Evolutionary conservation across 2,113 vertebrate species (phyloP).

Genomic region (Baryphthengus martii): DNA sequence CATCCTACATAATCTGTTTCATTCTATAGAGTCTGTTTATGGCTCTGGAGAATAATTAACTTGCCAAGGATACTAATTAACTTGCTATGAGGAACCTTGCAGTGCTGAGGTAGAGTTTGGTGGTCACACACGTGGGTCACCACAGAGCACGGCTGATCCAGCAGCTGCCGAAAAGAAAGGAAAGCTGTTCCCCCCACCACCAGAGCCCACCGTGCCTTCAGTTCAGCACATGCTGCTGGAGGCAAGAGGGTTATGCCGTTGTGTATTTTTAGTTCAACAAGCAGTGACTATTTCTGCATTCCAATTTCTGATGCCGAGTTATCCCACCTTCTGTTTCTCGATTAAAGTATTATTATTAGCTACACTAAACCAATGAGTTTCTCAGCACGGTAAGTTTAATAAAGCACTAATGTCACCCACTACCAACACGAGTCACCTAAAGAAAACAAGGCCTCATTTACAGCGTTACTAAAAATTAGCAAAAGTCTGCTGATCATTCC

Average conservation of each 20-base stretch:
- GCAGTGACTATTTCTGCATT: slow-evolving; percentile 12
- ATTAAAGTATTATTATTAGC: slow-evolving; percentile 51
- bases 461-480: not conserved
- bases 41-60: slow-evolving; percentile 12
- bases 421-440: not conserved
- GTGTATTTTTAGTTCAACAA: slow-evolving; percentile 56
- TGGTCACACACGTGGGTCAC: fast-evolving
- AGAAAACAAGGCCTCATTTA: slow-evolving; percentile 38
- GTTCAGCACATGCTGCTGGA: slow-evolving; percentile 5
- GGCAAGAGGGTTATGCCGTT: not conserved
- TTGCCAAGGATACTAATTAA: not conserved
- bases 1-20: not conserved
- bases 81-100: not conserved
- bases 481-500: not conserved
- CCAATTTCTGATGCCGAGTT: not conserved
- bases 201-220: not conserved
- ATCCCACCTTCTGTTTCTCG: slow-evolving; percentile 52
- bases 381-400: not conserved
- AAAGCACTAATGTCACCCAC: slow-evolving; percentile 26
- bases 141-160: not conserved
- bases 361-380: not conserved
- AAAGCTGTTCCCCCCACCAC: not conserved
- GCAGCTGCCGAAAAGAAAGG: not conserved
- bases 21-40: not conserved
- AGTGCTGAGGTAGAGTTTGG: not conserved